Conservation (phyloP, 2,888 invertebrate species). For the Orthosia incerta region DNA sequence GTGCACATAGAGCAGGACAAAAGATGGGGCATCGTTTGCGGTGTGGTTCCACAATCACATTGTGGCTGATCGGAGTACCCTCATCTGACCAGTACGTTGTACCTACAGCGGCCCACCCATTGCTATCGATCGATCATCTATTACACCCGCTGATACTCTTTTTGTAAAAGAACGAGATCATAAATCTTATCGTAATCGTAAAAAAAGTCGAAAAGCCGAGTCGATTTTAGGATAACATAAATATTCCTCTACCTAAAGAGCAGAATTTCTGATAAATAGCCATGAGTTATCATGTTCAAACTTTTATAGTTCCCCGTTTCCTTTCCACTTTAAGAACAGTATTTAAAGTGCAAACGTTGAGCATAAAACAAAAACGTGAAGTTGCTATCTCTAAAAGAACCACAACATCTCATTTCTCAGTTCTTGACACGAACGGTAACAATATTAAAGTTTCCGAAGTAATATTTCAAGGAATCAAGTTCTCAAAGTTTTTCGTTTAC, state of each 20-base stretch:
- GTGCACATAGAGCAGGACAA: too few relatives aligned
- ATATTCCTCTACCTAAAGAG: neutral
- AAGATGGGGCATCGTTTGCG: too few relatives aligned
- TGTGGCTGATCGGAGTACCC: too few relatives aligned
- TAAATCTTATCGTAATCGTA: too few relatives aligned
- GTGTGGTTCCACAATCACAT: too few relatives aligned
- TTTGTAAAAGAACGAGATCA: too few relatives aligned
- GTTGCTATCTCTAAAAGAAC: slow-evolving; percentile 1
- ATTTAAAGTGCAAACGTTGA: neutral
- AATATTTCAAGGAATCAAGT: slow-evolving; percentile 46
- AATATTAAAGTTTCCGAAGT: slow-evolving; percentile 45
- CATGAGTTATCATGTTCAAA: neutral
- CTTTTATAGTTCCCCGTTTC: neutral
- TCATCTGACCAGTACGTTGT: too few relatives aligned
- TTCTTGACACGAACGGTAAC: slow-evolving; percentile 30
- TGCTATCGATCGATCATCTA: too few relatives aligned
- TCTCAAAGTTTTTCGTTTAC: slow-evolving; percentile 48
- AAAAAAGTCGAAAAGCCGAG: too few relatives aligned
- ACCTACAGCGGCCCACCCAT: too few relatives aligned
- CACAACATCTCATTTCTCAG: slow-evolving; percentile 22
- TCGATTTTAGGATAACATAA: too few relatives aligned
- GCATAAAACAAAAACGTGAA: slow-evolving; percentile 6
- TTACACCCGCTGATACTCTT: too few relatives aligned
- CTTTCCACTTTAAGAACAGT: neutral
- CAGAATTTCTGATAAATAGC: neutral